Base-by-base conservation (phyloP, 1,140 invertebrate species). In the Drosophila erecta region DNA sequence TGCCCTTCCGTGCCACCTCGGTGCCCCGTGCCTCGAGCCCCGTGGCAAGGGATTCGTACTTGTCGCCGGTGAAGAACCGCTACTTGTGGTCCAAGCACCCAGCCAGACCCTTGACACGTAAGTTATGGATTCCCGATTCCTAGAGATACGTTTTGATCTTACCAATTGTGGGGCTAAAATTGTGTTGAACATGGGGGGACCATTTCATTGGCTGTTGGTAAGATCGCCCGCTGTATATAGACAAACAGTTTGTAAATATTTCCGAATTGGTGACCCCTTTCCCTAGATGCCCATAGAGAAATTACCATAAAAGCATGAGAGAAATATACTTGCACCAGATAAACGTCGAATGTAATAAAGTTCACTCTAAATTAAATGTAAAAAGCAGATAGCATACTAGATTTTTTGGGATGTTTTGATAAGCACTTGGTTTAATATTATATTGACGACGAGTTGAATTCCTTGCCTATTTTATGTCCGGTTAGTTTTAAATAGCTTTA, bases 21-120 rank as follows among this genome's bases (percentile, higher is more conserved):
- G 83, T 90, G 86, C 96, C 96, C 58, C 79, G 90, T 55, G 90
- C 71, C 50, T 91, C 90, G 47, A 91, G 90, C 76, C 97, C 96
- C 87, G 96, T 95, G 93, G 94, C 97, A 81, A 94, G 96, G 65
- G 96, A 96, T 94, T 97, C 96, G 83, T 97, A 96, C 93, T 95
- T 97, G 89, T 97, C 96, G 79, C 96, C 96, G 51, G 94, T 97
- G 90, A 97, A 97, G 94, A 96, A 96, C 93, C 96, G 95, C 93
- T 97, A 96, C 93, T 94, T 97, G 78, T 97, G 96, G 96, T 95
- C 95, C 92, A 95, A 96, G 93, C 96, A 97, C 93, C 96, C 96
- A 90, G 95, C 96, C 92, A 96, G 97, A 93, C 96, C 97, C 92
- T 96, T 96, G 93, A 97, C 90, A 75, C 89, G 91, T 92, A 92